phyloP scores from a whole-genome alignment of 2,888 invertebrate species.

The Cephalotes varians region DNA sequence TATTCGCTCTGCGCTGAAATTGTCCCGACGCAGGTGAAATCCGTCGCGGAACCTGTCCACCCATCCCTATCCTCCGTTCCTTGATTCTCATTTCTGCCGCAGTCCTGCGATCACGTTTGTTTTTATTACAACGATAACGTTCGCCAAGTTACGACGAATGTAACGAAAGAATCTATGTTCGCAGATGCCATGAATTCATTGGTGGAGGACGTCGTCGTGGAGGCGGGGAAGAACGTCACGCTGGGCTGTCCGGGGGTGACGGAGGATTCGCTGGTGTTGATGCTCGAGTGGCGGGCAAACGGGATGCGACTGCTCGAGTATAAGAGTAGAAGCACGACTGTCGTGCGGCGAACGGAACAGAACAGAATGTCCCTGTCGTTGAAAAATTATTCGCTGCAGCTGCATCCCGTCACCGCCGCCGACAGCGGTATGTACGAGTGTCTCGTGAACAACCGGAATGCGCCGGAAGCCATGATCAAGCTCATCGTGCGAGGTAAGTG shows the following conservation, averaged over 20 bases:
- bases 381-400: constrained; percentile 88
- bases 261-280: constrained; percentile 89
- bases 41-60: background rate
- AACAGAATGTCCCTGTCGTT: constrained; percentile 88
- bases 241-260: constrained; percentile 90
- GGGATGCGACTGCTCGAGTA: constrained; percentile 87
- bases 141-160: constrained; percentile 51
- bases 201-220: constrained; percentile 88
- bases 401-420: constrained; percentile 88
- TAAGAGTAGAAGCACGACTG: constrained; percentile 87
- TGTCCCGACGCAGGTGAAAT: constrained; percentile 34
- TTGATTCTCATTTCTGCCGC: background rate
- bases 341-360: constrained; percentile 85
- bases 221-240: constrained; percentile 89
- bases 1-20: constrained; percentile 26
- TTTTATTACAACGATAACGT: constrained; percentile 66
- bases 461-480: constrained; percentile 89
- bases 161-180: constrained; percentile 77
- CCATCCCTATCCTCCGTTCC: background rate
- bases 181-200: constrained; percentile 88
- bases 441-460: constrained; percentile 89
- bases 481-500: constrained; percentile 90
- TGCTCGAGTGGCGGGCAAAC: constrained; percentile 88
- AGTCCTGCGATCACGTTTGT: constrained; percentile 42
- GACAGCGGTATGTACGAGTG: constrained; percentile 90